These are phyloP conservation scores for Deilephila porcellus DNA, from an alignment of 2,888 invertebrate species.

Conservation along the genomic window DNA sequence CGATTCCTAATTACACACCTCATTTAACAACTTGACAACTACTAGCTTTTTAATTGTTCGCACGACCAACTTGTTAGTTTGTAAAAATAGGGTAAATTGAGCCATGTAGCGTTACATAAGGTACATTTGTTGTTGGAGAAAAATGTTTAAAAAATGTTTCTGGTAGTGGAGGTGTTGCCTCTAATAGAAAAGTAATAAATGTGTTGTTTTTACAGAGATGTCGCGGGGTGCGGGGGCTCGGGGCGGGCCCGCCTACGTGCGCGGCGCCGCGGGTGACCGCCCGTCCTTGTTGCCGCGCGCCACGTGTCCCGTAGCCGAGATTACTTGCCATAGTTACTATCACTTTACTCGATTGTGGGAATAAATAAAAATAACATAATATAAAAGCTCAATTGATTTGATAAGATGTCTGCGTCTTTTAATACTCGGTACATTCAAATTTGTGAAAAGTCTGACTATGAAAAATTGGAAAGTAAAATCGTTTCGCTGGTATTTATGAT, in stretches of 20 bases:
- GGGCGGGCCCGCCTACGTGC: slow-evolving; percentile 63
- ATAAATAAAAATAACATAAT: slow-evolving; percentile 12
- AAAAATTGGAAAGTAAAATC: too few species aligned
- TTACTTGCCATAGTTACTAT: slow-evolving; percentile 28
- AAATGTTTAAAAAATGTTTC: slow-evolving; percentile 29
- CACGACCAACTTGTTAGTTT: slow-evolving; percentile 27
- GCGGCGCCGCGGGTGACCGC: slow-evolving; percentile 71
- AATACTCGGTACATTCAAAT: not conserved
- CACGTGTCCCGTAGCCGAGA: slow-evolving; percentile 48
- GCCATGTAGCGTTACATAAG: not conserved
- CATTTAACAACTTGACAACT: slow-evolving; percentile 44
- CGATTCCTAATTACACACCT: slow-evolving; percentile 49
- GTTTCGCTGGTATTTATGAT: too few species aligned
- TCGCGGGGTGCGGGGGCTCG: slow-evolving; percentile 36
- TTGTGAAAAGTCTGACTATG: too few species aligned
- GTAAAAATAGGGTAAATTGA: not conserved
- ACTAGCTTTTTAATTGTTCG: slow-evolving; percentile 35
- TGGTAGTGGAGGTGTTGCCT: slow-evolving; percentile 36
- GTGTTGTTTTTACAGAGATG: slow-evolving; percentile 43
- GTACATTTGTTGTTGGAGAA: not conserved
- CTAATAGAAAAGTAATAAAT: slow-evolving; percentile 39
- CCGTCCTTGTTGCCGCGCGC: slow-evolving; percentile 54
- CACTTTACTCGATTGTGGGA: slow-evolving; percentile 30
- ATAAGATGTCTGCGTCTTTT: not conserved
- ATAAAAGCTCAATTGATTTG: not conserved